Evolutionary conservation across 2,797 vertebrate genomes (phyloP).

Genomic region (Fundulus diaphanus): DNA sequence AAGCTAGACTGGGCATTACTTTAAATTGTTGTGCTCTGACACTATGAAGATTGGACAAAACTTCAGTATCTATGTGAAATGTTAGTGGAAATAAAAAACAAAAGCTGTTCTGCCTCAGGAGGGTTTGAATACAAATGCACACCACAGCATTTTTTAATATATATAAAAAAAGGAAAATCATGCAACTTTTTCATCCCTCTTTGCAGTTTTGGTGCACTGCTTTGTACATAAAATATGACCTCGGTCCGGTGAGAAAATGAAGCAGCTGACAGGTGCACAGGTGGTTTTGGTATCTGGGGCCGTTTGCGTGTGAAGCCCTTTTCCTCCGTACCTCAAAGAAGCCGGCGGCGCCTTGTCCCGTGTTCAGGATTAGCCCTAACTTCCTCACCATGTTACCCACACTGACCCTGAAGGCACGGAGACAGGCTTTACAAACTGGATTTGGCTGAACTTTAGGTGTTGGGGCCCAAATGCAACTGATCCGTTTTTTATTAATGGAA

Average conservation of each 20-base stretch:
- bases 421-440: neutral
- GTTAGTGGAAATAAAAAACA: neutral
- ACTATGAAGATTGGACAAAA: neutral
- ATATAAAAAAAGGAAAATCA: neutral
- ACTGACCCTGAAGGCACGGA: slow-evolving; percentile 28
- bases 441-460: slow-evolving; percentile 9
- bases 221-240: neutral
- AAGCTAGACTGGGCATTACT: too few relatives aligned
- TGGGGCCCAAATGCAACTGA: neutral
- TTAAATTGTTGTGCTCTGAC: neutral
- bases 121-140: neutral
- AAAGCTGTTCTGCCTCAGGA: neutral
- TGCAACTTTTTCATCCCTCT: neutral
- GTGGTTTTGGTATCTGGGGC: neutral
- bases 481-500: neutral
- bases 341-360: slow-evolving; percentile 59
- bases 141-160: neutral
- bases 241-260: neutral
- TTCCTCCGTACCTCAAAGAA: slow-evolving; percentile 30
- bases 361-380: slow-evolving; percentile 68
- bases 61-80: neutral
- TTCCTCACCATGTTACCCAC: neutral
- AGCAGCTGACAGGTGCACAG: neutral
- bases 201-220: too few relatives aligned
- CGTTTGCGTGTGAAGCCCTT: slow-evolving; percentile 16